Evolutionary conservation across 2,888 invertebrate species (phyloP), one percentile per base, ranked within the genome.

Genomic region (Macaria liturata): DNA sequence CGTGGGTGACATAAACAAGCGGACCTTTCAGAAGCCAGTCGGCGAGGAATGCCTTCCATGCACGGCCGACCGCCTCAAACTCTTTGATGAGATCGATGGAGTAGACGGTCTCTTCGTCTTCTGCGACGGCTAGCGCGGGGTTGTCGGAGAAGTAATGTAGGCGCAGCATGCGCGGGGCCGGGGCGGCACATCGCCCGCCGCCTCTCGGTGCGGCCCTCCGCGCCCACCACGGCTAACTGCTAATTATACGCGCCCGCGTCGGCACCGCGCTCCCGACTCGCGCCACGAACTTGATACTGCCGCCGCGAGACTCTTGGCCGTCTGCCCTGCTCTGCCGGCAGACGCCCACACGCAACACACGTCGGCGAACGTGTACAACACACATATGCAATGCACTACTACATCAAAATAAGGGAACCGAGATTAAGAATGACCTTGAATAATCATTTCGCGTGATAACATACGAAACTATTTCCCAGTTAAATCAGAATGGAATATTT

Each of bases 41-140:
- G 68, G 94, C 94, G 74, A 96, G 93, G 90, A 95, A 95, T 75
- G 95, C 94, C 86, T 95, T 96, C 93, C 96, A 95, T 59, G 94
- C 94, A 69, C 95, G 95, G 71, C 96, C 95, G 71, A 96, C 94
- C 67, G 94, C 93, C 80, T 96, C 97, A 87, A 97, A 97, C 90
- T 97, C 97, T 92, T 96, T 96, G 91, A 97, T 97, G 84, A 96
- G 95, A 83, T 96, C 96, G 84, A 95, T 92, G 69, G 96, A 94
- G 90, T 96, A 96, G 75, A 96, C 95, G 69, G 93, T 88, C 69
- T 91, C 91, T 75, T 93, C 91, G 76, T 86, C 92, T 81, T 93
- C 91, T 91, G 92, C 86, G 88, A 89, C 86, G 93, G 93, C 83
- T 93, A 96, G 92, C 84, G 94, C 93, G 84, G 95, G 95, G 90